A percentile compares a stretch with the other conserved stretches of the same genome.
Conservation (phyloP, 2,797 vertebrate genomes). For the Thalassophryne amazonica region DNA sequence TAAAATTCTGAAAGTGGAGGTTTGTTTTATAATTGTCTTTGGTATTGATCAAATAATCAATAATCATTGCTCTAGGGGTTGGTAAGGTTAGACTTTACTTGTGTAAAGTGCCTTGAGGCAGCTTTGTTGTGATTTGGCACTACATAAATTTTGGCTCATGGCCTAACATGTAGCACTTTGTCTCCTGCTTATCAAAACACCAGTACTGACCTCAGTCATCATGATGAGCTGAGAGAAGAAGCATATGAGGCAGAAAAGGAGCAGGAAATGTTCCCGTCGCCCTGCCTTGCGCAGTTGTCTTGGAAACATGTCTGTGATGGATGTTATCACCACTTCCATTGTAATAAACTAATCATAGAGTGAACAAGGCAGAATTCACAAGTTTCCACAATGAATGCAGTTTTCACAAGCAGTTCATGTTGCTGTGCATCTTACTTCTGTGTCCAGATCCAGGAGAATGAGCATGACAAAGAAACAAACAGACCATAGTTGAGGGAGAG, state of each 20-base stretch:
- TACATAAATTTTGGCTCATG: no score
- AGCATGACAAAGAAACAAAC: conserved; percentile 90
- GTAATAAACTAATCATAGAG: conserved; percentile 64
- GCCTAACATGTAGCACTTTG: no score
- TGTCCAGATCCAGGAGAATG: conserved; percentile 86
- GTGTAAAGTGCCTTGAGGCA: no score
- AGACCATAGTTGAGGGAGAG: conserved; percentile 88
- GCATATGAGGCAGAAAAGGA: conserved; percentile 70
- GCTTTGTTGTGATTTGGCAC: no score
- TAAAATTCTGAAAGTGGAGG: no score
- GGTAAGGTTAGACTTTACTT: no score
- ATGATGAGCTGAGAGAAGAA: conserved; percentile 70
- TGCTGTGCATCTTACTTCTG: conserved; percentile 82
- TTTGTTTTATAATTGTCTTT: no score
- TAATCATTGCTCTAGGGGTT: no score
- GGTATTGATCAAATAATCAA: no score
- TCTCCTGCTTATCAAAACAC: neutral
- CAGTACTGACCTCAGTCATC: conserved; percentile 69
- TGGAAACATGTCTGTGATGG: conserved; percentile 73
- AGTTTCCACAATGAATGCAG: neutral
- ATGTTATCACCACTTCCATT: conserved; percentile 74
- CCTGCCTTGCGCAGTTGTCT: conserved; percentile 56
- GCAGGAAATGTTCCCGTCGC: conserved; percentile 62
- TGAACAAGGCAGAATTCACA: neutral
- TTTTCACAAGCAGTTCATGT: neutral